These are phyloP conservation scores for Oncorhynchus masou DNA, from an alignment of 2,113 vertebrate species.

Conservation along the genomic window DNA sequence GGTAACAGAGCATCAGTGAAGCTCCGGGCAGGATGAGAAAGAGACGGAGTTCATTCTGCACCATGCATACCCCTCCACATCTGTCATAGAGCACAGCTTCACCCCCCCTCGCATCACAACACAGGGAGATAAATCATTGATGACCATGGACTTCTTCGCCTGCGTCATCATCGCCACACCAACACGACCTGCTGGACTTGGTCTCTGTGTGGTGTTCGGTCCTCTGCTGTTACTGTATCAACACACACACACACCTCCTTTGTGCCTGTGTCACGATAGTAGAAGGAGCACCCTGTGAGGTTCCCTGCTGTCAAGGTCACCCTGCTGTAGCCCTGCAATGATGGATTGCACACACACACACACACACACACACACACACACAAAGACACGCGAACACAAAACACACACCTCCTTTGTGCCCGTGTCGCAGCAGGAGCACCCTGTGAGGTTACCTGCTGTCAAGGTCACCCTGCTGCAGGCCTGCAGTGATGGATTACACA, in stretches of 20 bases:
- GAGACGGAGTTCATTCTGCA: constrained; percentile 63
- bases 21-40: background rate
- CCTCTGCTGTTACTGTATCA: constrained; percentile 23
- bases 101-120: background rate
- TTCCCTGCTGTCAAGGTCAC: constrained; percentile 76
- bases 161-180: constrained; percentile 53
- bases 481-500: constrained; percentile 77
- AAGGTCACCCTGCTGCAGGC: constrained; percentile 72
- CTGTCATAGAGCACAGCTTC: constrained; percentile 46
- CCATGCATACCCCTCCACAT: constrained; percentile 56
- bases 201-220: background rate
- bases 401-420: too few relatives aligned
- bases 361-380: constrained; percentile 58
- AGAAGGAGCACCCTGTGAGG: constrained; percentile 12
- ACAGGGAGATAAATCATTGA: constrained; percentile 65
- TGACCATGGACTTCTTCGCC: constrained; percentile 63
- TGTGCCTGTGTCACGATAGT: constrained; percentile 37
- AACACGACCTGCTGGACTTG: background rate
- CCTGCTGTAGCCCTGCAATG: constrained; percentile 63
- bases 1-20: background rate
- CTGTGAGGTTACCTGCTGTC: constrained; percentile 62
- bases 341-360: constrained; percentile 69
- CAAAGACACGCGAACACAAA: constrained; percentile 41
- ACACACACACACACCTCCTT: constrained; percentile 20
- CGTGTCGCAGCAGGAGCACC: constrained; percentile 15